Evolutionary conservation across 2,797 vertebrate genomes (phyloP), one percentile per base, ranked within the genome.

Genomic region (Linurgus olivaceus): DNA sequence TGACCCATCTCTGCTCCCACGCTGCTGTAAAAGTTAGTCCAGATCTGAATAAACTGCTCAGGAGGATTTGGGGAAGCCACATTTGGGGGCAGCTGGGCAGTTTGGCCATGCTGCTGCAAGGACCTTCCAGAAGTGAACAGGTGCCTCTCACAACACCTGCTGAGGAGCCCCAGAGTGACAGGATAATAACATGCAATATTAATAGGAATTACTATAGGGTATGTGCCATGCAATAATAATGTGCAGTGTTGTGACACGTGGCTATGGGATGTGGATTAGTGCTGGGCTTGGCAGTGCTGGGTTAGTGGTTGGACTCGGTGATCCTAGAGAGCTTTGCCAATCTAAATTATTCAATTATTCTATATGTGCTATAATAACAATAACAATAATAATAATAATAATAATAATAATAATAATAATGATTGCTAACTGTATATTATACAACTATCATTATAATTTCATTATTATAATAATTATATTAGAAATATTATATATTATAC

Each of bases 191-290:
- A 5, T 8, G 23, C 19, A 59, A 11, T 38, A 26, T 11, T 16
- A 38, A 18, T 24, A 29, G 1, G 10, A 47, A 13, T 71, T 33
- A 11, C 62, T 40, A 14, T 35, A 3, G 13, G 2, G 0, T 7
- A 6, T 13, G 10, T 18, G 4, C 37, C 16, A 3, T 35, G 42
- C n/a, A 37, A 9, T 20, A 51, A 47, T 40, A 18, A 29, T 3
- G 14, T 3, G 19, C 38, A 31, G 0, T 5, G 13, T 25, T 61
- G 8, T 6, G 31, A 5, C 19, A 2, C 0, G 15, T 33, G 57
- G 14, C 38, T 63, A 28, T 71, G 65, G 87, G 21, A 38, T 0
- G 13, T 33, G 65, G 54, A 8, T 16, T 13, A 23, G 29, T 19
- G 38, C 16, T 59, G 47, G 23, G 25, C 17, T 89, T 52, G 52